Percentiles rank a stretch among this genome's conserved stretches.
Conservation (phyloP, 2,797 vertebrate species). For the Xyrichtys novacula region DNA sequence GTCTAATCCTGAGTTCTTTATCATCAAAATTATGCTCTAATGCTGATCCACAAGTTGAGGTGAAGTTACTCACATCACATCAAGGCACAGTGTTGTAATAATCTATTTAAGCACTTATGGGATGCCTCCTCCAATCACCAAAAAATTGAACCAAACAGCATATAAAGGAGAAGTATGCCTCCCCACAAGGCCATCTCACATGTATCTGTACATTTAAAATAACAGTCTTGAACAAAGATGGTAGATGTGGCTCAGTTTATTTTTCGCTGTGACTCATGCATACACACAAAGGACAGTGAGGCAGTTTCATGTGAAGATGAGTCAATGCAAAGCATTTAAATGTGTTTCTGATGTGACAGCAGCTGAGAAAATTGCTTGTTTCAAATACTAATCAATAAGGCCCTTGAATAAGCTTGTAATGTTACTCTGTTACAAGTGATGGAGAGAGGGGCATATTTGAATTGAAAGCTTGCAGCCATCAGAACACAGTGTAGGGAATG, state of each 20-base stretch:
- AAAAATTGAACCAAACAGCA: too few relatives aligned
- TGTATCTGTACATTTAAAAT: not conserved
- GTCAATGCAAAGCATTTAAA: constrained; percentile 26
- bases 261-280: constrained; percentile 25
- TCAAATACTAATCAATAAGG: constrained; percentile 36
- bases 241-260: not conserved
- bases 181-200: not conserved
- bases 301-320: constrained; percentile 23
- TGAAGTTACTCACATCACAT: too few relatives aligned
- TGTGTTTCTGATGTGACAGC: constrained; percentile 46
- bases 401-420: constrained; percentile 12
- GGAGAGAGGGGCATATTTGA: not conserved
- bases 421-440: constrained; percentile 15
- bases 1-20: too few relatives aligned
- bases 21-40: too few relatives aligned
- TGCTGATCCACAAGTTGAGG: too few relatives aligned
- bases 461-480: constrained; percentile 5
- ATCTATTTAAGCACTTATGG: too few relatives aligned
- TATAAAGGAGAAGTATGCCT: not conserved
- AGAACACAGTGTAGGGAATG: not conserved
- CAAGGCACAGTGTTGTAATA: too few relatives aligned
- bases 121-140: too few relatives aligned
- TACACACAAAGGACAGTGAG: constrained; percentile 7
- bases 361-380: constrained; percentile 23
- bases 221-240: not conserved